Conservation (phyloP, 2,113 vertebrate genomes). For the Equus przewalskii region DNA sequence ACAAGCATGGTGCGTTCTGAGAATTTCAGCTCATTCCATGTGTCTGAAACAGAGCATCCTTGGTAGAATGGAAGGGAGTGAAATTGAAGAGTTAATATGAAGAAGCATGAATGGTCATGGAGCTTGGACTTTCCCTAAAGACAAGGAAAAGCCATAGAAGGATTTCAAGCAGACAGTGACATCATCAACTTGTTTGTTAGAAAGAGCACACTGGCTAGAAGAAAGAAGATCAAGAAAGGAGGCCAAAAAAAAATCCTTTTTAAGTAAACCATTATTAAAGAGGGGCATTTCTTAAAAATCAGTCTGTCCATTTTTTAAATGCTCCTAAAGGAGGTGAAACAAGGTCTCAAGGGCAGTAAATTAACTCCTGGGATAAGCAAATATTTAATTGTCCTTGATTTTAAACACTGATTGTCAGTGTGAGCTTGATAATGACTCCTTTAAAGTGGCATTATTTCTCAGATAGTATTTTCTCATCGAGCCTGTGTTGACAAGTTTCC, state of each 20-base stretch:
- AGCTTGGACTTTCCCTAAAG: background rate
- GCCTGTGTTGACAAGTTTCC: conserved; percentile 77
- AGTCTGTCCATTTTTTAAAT: conserved; percentile 17
- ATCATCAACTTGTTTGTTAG: background rate
- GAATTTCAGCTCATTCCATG: background rate
- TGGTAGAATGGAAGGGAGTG: background rate
- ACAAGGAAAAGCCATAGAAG: background rate
- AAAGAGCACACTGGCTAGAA: background rate
- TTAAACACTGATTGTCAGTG: conserved; percentile 63
- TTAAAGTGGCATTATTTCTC: conserved; percentile 67
- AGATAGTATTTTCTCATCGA: background rate
- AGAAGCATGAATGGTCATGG: background rate
- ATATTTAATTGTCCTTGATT: conserved; percentile 71
- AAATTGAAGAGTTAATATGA: background rate
- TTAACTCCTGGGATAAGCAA: conserved; percentile 57
- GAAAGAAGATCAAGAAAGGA: background rate
- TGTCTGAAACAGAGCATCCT: background rate
- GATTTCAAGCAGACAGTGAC: background rate
- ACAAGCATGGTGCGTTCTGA: background rate
- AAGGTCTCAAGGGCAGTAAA: conserved; percentile 5
- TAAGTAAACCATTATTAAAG: conserved; percentile 48
- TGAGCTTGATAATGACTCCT: conserved; percentile 59
- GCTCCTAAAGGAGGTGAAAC: background rate
- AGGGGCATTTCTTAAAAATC: background rate
- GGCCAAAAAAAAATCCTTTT: background rate